Base-by-base conservation (phyloP, 2,113 vertebrate genomes). In the Tachysurus fulvidraco region DNA sequence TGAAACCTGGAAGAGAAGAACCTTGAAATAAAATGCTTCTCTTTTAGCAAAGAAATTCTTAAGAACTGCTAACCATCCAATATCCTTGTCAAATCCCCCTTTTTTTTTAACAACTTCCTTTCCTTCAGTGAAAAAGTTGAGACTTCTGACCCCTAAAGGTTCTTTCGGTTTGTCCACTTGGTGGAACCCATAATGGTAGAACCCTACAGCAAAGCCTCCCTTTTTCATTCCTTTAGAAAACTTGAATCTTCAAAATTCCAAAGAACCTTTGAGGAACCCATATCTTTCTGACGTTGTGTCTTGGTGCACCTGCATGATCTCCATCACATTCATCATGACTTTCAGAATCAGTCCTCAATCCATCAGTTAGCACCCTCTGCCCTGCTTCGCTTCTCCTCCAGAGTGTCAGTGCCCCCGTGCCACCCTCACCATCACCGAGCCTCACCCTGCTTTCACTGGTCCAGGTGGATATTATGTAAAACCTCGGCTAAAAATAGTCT, bases 401-500 rank as follows among this genome's bases (percentile, higher is more conserved):
- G 28, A 86, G 89, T 91, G 91, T 89, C 77, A 54, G 50, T 77
- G 67, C 57, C 80, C 79, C 69, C 62, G 46, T 30, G 16, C 50
- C 71, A 65, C 60, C 67, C 77, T 44, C 86, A 88, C 90, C 89
- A 91, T 90, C 91, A 89, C 91, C 86, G 91, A 92, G 89, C 91
- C 92, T 89, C 90, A 74, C 83, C 83, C 83, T 55, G 83, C 83
- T 74, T 54, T 73, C 83, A 91, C 90, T 91, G 92, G 92, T 94
- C 92, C 85, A 81, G 89, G 87, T 89, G 83, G 83, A 83, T 67
- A 94, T 96, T 96, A 96, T 95, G 93, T 95, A 96, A 96, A 93
- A 90, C 87, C 41, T 62, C 4, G 91, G 90, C 94, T 95, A 96
- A 94, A 95, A 95, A 95, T 96, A 95, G 95, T 89, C 93, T 94